Evolutionary conservation across 2,888 invertebrate genomes (phyloP), one percentile per base, ranked within the genome.

Genomic region (Phengaris alcon): DNA sequence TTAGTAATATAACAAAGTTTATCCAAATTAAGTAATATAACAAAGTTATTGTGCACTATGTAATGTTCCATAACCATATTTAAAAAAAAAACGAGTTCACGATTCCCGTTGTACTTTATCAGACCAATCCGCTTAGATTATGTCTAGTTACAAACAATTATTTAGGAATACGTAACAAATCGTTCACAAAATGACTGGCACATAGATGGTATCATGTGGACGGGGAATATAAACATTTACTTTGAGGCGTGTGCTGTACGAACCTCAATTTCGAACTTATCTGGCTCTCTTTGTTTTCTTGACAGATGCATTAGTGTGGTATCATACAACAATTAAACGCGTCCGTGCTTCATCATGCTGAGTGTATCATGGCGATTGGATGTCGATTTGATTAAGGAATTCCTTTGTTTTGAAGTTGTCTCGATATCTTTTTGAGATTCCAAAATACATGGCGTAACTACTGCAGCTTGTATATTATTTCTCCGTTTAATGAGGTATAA

Each of bases 231-330:
- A 93, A 93, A 93, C 93, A 93, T 93, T 93, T 93, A 92, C 92
- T 90, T 93, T 91, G 55, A 83, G 86, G 84, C 82, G 81, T 82
- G 80, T 81, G 82, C 83, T 82, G 81, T 80, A 85, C 88, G 89
- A 88, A 88, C 87, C 84, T 90, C 90, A 90, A 91, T 91, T 92
- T 89, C 85, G 81, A 87, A 85, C 87, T 91, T 92, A 93, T 93
- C 93, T 90, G 85, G 85, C 82, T 82, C 84, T 86, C 88, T 90
- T 93, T 93, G 93, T 93, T 93, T 88, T 86, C 90, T 88, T 93
- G 93, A 93, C 93, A 93, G 93, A 92, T 93, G 92, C 93, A 93
- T 93, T 93, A 93, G 92, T 85, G 87, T 85, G 88, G 86, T 93
- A 93, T 90, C 90, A 87, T 86, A 88, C 88, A 91, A 90, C 93